These are phyloP conservation scores for Odocoileus hemionus DNA, from an alignment of 2,113 vertebrate species.

Conservation along the genomic window DNA sequence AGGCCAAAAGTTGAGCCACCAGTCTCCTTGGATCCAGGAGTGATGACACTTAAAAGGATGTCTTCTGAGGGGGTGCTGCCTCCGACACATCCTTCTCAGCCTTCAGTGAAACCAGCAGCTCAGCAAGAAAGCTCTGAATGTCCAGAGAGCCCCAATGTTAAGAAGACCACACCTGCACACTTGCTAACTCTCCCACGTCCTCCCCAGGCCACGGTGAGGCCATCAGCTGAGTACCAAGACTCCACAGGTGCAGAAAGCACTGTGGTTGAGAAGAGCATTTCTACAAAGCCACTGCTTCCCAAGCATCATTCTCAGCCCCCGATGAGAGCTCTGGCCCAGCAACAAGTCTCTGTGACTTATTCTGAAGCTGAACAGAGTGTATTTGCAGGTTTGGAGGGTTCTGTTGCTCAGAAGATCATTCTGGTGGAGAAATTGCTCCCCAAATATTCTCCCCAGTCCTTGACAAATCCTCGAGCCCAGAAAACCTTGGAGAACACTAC, in stretches of 20 bases:
- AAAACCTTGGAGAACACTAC: neutral
- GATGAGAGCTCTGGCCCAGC: neutral
- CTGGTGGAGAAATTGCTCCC: neutral
- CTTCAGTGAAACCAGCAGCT: neutral
- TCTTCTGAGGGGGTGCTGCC: rapidly evolving
- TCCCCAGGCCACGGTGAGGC: neutral
- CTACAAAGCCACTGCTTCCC: neutral
- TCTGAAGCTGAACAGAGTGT: neutral
- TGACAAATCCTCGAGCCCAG: neutral
- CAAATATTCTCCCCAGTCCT: neutral
- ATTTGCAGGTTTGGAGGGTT: neutral
- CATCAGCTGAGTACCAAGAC: constrained; percentile 38
- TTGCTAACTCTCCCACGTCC: neutral
- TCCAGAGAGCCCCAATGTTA: constrained; percentile 16
- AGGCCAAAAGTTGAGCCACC: neutral
- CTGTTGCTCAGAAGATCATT: neutral
- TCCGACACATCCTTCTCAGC: neutral
- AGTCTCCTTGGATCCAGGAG: neutral
- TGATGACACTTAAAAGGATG: rapidly evolving
- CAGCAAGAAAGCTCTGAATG: constrained; percentile 38
- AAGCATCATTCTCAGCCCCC: neutral
- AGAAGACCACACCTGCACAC: neutral
- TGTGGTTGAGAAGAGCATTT: neutral
- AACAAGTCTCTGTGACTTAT: neutral
- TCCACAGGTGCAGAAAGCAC: constrained; percentile 28